Evolutionary conservation across 53 echinoderm and acorn worm genomes (phyloP), one percentile per base, ranked within the genome.

Genomic region (Echinometra lucunter): DNA sequence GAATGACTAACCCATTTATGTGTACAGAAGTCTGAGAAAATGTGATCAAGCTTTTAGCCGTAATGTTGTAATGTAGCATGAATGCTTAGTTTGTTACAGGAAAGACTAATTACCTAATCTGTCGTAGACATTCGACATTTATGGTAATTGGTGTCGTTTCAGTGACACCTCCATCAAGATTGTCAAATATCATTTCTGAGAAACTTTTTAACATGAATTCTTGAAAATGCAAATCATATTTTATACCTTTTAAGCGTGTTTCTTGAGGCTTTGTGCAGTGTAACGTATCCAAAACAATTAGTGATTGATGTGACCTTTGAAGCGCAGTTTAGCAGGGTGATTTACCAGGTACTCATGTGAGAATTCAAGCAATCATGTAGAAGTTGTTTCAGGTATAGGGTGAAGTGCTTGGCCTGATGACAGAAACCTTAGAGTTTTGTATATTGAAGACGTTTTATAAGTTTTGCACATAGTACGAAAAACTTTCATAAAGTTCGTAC

Each of bases 101-200:
- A 88, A 88, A 49, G 10, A 34, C 35, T 56, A 88, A 88, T 88
- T 88, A 88, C 49, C 88, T 49, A 88, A 88, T 88, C 88, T 55
- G 34, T 25, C 88, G 15, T 16, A 88, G 88, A 88, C 88, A 88
- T 28, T 56, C 55, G 88, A 53, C 88, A 53, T 88, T 88, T 17
- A 49, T 88, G 4, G n/a, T 28, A 30, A 4, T 56, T 55, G 55
- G 88, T 78, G 78, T 78, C 78, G 78, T 38, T 42, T 38, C 42
- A 78, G 38, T 78, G 78, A 78, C 78, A 42, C 38, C 78, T 78
- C 78, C 42, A 78, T 78, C 78, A 42, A 78, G 78, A 78, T 78
- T 78, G 40, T 78, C 42, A 78, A 78, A 78, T 38, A 78, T 78
- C 38, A 12, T 42, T 78, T 40, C 42, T 78, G 78, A 78, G 38